phyloP scores from a whole-genome alignment of 2,797 vertebrate genomes.

The Anguilla marmorata region DNA sequence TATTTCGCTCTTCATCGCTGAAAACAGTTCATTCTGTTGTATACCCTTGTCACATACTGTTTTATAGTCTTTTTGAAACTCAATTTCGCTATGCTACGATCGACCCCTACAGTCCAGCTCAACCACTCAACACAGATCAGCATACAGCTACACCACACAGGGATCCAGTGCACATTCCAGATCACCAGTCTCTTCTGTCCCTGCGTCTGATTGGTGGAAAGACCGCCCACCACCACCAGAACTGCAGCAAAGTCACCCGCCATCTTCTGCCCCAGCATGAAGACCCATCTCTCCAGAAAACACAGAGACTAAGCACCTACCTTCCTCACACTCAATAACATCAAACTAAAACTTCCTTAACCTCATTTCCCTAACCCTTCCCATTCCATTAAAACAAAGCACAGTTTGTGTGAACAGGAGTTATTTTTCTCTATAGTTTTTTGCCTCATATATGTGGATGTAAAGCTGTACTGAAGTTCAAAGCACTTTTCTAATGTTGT shows the following conservation, averaged over 20 bases:
- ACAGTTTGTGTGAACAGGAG: not conserved
- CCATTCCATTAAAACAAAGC: not conserved
- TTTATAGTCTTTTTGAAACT: not conserved
- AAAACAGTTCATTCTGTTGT: not conserved
- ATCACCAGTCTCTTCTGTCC: not conserved
- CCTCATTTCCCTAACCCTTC: not conserved
- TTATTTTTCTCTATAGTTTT: not conserved
- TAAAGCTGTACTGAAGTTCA: not conserved
- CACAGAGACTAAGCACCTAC: not conserved
- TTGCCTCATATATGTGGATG: not conserved
- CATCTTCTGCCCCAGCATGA: not conserved
- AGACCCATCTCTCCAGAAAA: not conserved
- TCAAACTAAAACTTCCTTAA: not conserved
- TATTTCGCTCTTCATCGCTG: not conserved
- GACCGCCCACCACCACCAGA: not conserved
- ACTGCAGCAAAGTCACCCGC: too few species aligned
- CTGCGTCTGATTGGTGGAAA: not conserved
- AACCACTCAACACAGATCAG: not conserved
- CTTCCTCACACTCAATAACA: not conserved
- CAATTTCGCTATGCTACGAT: not conserved
- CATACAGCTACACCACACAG: not conserved
- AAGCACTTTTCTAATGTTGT: not conserved
- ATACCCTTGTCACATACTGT: conserved; percentile 13
- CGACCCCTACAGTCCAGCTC: not conserved
- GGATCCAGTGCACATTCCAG: not conserved